Conservation (phyloP, 2,888 invertebrate species). For the Volucella bombylans region DNA sequence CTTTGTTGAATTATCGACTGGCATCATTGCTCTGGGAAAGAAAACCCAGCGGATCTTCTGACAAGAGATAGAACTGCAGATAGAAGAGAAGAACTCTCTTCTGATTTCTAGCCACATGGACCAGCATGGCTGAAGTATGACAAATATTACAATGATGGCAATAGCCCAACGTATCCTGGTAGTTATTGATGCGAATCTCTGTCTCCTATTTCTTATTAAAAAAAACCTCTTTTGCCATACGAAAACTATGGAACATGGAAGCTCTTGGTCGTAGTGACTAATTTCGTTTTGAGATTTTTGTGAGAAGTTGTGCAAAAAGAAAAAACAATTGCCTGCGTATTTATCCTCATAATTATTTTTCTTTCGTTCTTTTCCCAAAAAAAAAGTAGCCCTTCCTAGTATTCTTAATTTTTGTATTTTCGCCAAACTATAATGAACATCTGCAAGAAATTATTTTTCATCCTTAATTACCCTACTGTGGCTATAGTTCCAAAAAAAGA, state of each 20-base stretch:
- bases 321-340: neutral
- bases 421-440: too few relatives aligned
- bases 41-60: conserved; percentile 25
- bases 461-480: too few relatives aligned
- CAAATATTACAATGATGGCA: neutral
- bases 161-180: neutral
- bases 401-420: too few relatives aligned
- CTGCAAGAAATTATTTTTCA: too few relatives aligned
- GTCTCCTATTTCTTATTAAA: neutral
- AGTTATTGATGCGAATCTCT: neutral
- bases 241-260: conserved; percentile 35
- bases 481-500: too few relatives aligned
- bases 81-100: too few relatives aligned
- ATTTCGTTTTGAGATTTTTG: conserved; percentile 27
- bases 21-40: conserved; percentile 13
- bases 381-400: too few relatives aligned
- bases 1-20: conserved; percentile 3
- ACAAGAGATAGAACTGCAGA: conserved; percentile 12
- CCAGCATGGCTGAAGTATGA: conserved; percentile 21
- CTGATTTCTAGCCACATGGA: conserved; percentile 13
- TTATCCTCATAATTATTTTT: too few relatives aligned
- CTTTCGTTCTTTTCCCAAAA: too few relatives aligned
- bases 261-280: conserved; percentile 24
- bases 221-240: conserved; percentile 4
- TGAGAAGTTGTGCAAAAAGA: neutral